Evolutionary conservation across 2,888 invertebrate species (phyloP).

Genomic region (Drosophila prolongata): DNA sequence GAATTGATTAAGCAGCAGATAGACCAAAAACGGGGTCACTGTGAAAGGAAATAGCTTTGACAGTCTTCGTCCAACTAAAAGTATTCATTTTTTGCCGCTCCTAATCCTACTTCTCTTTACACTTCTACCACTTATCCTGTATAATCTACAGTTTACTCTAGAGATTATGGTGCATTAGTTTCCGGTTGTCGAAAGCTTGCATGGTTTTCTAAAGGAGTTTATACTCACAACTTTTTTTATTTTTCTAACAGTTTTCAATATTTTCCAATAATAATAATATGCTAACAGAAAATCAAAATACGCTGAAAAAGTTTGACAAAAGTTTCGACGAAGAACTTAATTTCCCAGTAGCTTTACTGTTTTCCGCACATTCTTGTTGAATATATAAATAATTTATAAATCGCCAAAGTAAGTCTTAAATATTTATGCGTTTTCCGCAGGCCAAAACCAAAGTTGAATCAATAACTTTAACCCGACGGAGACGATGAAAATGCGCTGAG

Average conservation of each 20-base stretch:
- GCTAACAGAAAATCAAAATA: neutral
- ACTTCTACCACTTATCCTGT: constrained; percentile 22
- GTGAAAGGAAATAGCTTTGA: constrained; percentile 71
- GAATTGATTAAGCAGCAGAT: constrained; percentile 65
- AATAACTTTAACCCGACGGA: constrained; percentile 22
- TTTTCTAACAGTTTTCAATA: too few species aligned
- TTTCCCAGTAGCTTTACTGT: constrained; percentile 18
- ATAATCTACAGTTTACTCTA: neutral
- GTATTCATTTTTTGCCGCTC: constrained; percentile 30
- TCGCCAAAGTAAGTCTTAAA: constrained; percentile 26
- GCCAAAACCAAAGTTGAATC: constrained; percentile 14
- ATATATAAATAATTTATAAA: constrained; percentile 28
- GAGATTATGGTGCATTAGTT: too few species aligned
- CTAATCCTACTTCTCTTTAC: neutral
- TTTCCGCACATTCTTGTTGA: constrained; percentile 15
- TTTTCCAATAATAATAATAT: neutral
- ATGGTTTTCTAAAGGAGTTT: too few species aligned
- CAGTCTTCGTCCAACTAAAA: constrained; percentile 57
- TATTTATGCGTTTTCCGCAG: constrained; percentile 19
- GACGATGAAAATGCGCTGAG: constrained; percentile 23
- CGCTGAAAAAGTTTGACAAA: neutral
- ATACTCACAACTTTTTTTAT: too few species aligned
- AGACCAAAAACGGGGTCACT: constrained; percentile 38
- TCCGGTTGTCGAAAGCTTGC: neutral
- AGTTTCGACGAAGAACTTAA: constrained; percentile 1